Conservation (phyloP, 2,113 vertebrate species). For the Nothocercus nigrocapillus region DNA sequence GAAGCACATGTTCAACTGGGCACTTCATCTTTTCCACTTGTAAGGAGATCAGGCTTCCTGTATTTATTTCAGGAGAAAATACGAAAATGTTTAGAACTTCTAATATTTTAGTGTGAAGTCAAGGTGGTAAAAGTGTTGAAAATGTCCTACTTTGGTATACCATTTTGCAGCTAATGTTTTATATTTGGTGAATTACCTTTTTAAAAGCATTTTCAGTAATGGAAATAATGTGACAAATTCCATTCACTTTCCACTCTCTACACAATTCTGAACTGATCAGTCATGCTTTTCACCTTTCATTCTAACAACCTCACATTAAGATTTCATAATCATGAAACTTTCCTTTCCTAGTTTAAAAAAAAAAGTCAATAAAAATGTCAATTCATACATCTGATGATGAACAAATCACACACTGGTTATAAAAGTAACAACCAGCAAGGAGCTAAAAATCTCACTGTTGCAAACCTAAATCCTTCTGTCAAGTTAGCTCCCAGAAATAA, state of each 20-base stretch:
- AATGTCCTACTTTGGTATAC: not conserved
- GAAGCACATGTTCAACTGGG: not conserved
- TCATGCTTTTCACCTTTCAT: not conserved
- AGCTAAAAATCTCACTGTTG: not conserved
- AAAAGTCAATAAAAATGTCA: not conserved
- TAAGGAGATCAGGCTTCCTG: not conserved
- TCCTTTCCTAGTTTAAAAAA: not conserved
- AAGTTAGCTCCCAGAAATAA: not conserved
- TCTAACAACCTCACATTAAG: not conserved
- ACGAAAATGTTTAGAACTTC: not conserved
- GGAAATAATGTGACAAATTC: not conserved
- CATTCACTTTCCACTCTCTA: not conserved
- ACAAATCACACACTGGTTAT: not conserved
- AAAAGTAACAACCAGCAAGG: not conserved
- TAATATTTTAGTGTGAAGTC: not conserved
- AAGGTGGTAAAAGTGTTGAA: not conserved
- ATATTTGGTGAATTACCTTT: not conserved
- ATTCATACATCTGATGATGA: not conserved
- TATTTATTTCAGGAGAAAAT: not conserved
- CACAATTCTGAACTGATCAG: not conserved
- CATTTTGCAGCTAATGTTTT: not conserved
- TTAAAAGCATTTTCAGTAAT: not conserved
- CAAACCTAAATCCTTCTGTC: not conserved
- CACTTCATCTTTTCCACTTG: not conserved
- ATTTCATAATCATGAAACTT: not conserved